Percentiles rank a stretch among this genome's conserved stretches.
Evolutionary conservation across 37 sponge, comb jelly and placozoan species (phyloP).

Genomic region (Agelas oroides): DNA sequence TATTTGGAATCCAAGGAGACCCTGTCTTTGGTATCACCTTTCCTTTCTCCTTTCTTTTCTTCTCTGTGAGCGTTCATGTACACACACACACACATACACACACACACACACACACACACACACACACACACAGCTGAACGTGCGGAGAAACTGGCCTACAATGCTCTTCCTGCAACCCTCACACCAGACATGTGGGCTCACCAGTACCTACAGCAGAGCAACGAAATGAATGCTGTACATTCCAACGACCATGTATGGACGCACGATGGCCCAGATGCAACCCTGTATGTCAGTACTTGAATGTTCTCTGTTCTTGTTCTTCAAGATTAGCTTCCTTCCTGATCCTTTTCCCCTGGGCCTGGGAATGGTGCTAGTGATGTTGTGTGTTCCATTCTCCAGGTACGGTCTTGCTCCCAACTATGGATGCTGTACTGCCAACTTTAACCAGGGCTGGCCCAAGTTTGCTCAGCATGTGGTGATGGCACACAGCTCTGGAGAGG

Average conservation of each 20-base stretch:
- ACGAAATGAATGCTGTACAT: conserved; percentile 71
- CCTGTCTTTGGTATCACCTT: conserved; percentile 61
- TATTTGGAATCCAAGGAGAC: conserved; percentile 67
- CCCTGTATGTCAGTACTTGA: conserved; percentile 52
- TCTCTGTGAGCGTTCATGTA: too few relatives aligned
- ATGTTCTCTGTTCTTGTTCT: too few relatives aligned
- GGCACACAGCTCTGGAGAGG: conserved; percentile 12
- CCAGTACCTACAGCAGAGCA: conserved; percentile 82
- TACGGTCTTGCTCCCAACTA: conserved; percentile 84
- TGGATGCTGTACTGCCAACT: conserved; percentile 88
- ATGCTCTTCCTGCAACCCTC: conserved; percentile 83
- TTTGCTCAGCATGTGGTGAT: conserved; percentile 58
- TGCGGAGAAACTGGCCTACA: conserved; percentile 77
- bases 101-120: too few relatives aligned
- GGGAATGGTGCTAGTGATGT: too few relatives aligned
- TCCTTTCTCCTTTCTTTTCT: too few relatives aligned
- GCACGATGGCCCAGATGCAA: conserved; percentile 77
- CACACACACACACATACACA: too few relatives aligned
- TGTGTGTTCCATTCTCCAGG: conserved; percentile 6
- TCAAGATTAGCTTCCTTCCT: too few relatives aligned
- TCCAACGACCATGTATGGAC: conserved; percentile 66
- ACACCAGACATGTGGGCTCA: conserved; percentile 90
- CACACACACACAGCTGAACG: conserved; percentile 49
- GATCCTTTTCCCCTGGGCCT: too few relatives aligned
- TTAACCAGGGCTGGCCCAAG: conserved; percentile 91